Percentiles rank a stretch among this genome's conserved stretches.
phyloP scores from a whole-genome alignment of 2,888 invertebrate genomes.

The Brachyptera putata region DNA sequence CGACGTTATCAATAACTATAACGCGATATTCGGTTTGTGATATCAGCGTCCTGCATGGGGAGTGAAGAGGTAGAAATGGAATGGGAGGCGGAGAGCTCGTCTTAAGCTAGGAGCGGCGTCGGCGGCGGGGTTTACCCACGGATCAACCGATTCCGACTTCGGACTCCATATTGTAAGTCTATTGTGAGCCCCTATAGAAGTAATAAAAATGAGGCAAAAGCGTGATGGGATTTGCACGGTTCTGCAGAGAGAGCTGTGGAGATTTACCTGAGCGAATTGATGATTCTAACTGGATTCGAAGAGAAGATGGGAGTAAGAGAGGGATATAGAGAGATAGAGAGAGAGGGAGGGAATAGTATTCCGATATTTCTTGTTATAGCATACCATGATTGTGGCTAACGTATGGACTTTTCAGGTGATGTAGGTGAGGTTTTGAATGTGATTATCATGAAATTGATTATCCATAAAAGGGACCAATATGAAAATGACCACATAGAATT shows the following conservation, averaged over 20 bases:
- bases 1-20: too few species aligned
- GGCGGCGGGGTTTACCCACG: not conserved
- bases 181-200: conserved; percentile 16
- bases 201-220: conserved; percentile 16
- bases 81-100: not conserved
- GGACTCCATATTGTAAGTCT: conserved; percentile 12
- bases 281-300: conserved; percentile 4
- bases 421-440: too few species aligned
- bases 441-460: too few species aligned
- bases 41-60: too few species aligned
- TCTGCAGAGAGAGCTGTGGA: not conserved
- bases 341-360: conserved; percentile 5
- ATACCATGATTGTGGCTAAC: too few species aligned
- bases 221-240: conserved; percentile 4
- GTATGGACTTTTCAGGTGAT: too few species aligned
- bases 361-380: conserved; percentile 11
- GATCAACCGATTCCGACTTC: conserved; percentile 10
- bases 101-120: not conserved
- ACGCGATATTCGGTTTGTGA: too few species aligned
- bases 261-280: conserved; percentile 22
- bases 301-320: too few species aligned
- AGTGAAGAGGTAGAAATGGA: not conserved
- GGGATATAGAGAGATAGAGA: too few species aligned
- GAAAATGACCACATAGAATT: too few species aligned
- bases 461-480: too few species aligned